Evolutionary conservation across 2,797 vertebrate genomes (phyloP), one percentile per base, ranked within the genome.

Genomic region (Geotrypetes seraphini): DNA sequence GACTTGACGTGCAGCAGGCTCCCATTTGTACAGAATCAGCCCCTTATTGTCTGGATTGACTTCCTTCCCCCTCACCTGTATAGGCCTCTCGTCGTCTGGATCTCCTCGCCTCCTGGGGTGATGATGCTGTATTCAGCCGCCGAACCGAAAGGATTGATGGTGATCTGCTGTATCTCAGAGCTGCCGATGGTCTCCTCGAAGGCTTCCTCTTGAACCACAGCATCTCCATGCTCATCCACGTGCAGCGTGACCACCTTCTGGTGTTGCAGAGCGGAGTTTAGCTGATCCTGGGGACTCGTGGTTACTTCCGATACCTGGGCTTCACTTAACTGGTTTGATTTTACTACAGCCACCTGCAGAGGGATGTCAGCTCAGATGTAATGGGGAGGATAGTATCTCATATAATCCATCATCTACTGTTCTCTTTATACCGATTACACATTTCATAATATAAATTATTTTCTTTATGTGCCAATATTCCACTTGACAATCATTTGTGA

Each of bases 181-280:
- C 69, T 57, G 1, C 63, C 66, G 5, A 83, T 66, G 5, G 71
- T 54, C 0, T 70, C 64, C 3, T 74, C 64, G 43, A 77, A 78
- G 0, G 81, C 88, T 10, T 82, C 75, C 57, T 91, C 90, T 4
- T 85, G 81, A 13, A 87, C 73, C 36, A 89, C 38, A 0, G 81
- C 61, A 45, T 84, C 78, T 4, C 82, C 84, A 0, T 73, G 69
- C 50, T 96, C 89, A 3, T 85, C 78, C 63, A 97, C 62, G 2
- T 92, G 94, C 52, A 96, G 75, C 0, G 93, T 91, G 46, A 97
- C 80, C 5, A 97, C 72, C 49, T 90, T 87, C 28, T 85, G 79
- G 14, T 69, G 40, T 39, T 82, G 72, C 31, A 57, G 48, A 8
- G 74, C 22, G 7, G 45, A 22, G 1, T 65, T 69, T 5, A 72